Evolutionary conservation across 2,797 vertebrate genomes (phyloP), one percentile per base, ranked within the genome.

Genomic region (Sebastes aleutianus): DNA sequence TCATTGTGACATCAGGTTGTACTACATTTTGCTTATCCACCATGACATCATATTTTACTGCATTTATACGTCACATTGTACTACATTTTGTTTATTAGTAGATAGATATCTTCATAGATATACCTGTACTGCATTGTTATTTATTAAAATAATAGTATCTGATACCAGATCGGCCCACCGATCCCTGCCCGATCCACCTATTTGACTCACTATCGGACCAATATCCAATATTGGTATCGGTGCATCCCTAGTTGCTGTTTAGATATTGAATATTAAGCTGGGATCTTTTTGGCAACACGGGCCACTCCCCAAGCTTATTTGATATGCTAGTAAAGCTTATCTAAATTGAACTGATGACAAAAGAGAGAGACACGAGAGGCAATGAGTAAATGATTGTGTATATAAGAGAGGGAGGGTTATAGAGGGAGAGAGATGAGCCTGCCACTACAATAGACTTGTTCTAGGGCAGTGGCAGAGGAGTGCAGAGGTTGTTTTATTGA

Each of bases 401-500:
- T 70, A 24, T 57, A 6, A 36, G 27, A 18, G 16, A 59, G 32
- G 47, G 14, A 26, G 24, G 22, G 13, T 14, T 11, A n/a, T 43
- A 43, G 10, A 26, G 13, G 13, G 14, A n/a, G 47, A 62, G 72
- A 66, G 59, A 69, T 14, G 27, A 29, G 32, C 7, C 32, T 31
- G 27, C 29, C 29, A 43, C 58, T 7, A 82, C 58, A 80, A 63
- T 32, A 77, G 57, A 76, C 67, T 76, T 59, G 77, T 83, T 76
- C 59, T 50, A 26, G 57, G 29, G 74, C 26, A 74, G 71, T 54
- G 29, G 74, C 26, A 74, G 69, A 71, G 70, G 50, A 78, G 74
- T 58, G 70, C 80, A 78, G 53, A 66, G 82, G 80, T 82, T 78
- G 62, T 85, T 83, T 78, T 83, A 81, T 86, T 79, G 74, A 81